phyloP scores from a whole-genome alignment of 2,888 invertebrate species.

The Phymatocera aterrima region DNA sequence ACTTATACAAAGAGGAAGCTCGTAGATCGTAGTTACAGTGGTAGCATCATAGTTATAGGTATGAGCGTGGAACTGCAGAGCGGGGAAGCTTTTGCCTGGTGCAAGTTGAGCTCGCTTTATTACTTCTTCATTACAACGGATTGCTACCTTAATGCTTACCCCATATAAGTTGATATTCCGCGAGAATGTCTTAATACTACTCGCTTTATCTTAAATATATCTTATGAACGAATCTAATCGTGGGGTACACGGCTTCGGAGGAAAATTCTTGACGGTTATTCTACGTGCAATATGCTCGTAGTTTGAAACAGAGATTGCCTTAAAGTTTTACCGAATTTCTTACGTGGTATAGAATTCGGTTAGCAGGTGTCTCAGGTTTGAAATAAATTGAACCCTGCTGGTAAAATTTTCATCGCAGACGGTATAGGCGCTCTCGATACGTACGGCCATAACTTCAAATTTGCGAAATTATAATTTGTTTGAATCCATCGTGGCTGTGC shows the following conservation, averaged over 20 bases:
- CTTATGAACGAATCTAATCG: constrained; percentile 18
- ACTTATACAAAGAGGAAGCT: constrained; percentile 37
- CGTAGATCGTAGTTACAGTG: constrained; percentile 39
- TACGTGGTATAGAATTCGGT: neutral
- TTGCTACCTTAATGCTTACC: constrained; percentile 34
- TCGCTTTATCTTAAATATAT: constrained; percentile 19
- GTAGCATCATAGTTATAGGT: constrained; percentile 32
- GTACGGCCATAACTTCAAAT: neutral
- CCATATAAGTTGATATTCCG: constrained; percentile 38
- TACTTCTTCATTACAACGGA: constrained; percentile 43
- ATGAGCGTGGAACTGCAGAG: constrained; percentile 35
- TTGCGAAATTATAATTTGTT: neutral
- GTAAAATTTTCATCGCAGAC: neutral
- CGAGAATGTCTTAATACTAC: constrained; percentile 35
- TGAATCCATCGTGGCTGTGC: neutral
- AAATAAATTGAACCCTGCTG: neutral
- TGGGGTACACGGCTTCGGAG: neutral
- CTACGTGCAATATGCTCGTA: neutral
- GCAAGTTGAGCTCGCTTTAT: constrained; percentile 32
- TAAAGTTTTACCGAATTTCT: neutral
- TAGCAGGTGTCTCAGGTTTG: neutral
- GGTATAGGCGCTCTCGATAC: neutral
- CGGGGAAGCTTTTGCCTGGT: constrained; percentile 17
- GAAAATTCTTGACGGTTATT: neutral
- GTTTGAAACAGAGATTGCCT: neutral